These are phyloP conservation scores for Uropetala carovei DNA, from an alignment of 2,888 invertebrate species.

Conservation along the genomic window DNA sequence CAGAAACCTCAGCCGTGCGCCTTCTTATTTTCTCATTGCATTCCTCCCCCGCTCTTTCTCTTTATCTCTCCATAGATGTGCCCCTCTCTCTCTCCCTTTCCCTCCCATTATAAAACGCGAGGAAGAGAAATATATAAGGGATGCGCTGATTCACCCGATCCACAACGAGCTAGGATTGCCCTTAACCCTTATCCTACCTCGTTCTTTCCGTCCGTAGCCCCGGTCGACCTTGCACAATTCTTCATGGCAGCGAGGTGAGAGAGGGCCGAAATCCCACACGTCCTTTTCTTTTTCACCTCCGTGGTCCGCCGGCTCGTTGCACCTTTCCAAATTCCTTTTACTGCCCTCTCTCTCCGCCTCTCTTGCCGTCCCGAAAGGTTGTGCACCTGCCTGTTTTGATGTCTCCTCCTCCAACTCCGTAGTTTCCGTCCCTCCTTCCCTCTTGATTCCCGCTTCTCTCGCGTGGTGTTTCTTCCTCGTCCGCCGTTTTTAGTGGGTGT, in stretches of 20 bases:
- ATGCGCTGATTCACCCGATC: neutral
- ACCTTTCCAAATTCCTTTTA: conserved; percentile 19
- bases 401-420: neutral
- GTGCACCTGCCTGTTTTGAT: neutral
- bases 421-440: neutral
- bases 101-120: neutral
- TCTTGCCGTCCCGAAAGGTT: neutral
- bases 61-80: no score
- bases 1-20: no score
- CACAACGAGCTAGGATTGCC: neutral
- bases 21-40: no score
- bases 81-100: no score
- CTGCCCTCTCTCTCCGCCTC: neutral
- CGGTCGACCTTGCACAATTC: neutral
- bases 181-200: neutral
- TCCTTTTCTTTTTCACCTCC: neutral
- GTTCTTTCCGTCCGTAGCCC: neutral
- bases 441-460: neutral
- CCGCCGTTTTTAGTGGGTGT: no score
- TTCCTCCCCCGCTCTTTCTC: no score
- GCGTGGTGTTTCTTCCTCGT: no score
- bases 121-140: no score
- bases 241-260: no score
- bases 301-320: conserved; percentile 16
- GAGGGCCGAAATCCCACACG: neutral